phyloP scores from a whole-genome alignment of 2,113 vertebrate genomes.

The Nestor notabilis region DNA sequence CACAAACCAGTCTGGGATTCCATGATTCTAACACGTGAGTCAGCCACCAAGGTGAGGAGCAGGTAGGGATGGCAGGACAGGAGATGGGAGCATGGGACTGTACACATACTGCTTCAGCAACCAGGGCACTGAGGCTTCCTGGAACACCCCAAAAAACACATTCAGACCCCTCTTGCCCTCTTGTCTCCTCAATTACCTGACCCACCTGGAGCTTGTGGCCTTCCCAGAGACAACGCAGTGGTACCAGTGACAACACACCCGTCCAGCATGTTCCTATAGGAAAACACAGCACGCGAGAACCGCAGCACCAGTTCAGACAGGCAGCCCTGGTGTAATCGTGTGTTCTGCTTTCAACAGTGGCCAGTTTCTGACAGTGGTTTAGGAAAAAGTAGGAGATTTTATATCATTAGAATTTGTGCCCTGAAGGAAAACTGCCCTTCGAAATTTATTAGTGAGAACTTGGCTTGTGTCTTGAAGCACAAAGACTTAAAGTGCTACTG shows the following conservation, averaged over 20 bases:
- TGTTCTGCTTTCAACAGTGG: background rate
- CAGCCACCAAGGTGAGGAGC: background rate
- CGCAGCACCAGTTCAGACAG: background rate
- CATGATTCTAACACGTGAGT: background rate
- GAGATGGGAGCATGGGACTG: background rate
- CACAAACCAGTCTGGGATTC: no score
- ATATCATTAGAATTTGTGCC: background rate
- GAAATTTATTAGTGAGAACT: background rate
- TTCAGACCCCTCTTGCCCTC: background rate
- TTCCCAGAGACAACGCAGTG: background rate
- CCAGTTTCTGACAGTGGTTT: background rate
- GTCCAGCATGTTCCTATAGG: background rate
- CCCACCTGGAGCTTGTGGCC: background rate
- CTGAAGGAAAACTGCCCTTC: constrained; percentile 13
- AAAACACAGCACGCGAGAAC: background rate
- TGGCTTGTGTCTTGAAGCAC: background rate
- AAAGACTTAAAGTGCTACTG: background rate
- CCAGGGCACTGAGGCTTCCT: background rate
- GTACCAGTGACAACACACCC: background rate
- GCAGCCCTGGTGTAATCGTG: background rate
- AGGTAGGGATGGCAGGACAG: background rate
- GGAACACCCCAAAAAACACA: background rate
- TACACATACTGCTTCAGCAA: background rate
- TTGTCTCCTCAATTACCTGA: background rate
- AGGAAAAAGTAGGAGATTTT: background rate